A percentile compares a stretch with the other conserved stretches of the same genome.
Conservation (phyloP, 2,797 vertebrate species). For the Vultur gryphus region DNA sequence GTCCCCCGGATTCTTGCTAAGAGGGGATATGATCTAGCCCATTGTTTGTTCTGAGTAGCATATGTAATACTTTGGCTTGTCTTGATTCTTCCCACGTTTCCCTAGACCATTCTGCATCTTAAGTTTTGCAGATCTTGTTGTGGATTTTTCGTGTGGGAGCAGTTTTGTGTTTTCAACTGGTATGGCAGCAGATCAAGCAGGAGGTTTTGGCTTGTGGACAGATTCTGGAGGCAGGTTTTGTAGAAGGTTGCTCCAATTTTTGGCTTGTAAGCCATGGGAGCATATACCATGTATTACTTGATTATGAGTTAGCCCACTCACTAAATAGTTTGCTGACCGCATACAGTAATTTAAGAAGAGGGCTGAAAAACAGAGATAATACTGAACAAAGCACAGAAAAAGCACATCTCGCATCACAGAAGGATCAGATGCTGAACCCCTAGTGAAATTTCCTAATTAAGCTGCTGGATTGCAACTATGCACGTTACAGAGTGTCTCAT, state of each 20-base stretch:
- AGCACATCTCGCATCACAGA: not conserved
- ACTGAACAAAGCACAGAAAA: not conserved
- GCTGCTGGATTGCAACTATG: not conserved
- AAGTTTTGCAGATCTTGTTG: slow-evolving; percentile 50
- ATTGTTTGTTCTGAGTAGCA: slow-evolving; percentile 44
- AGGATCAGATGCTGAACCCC: not conserved
- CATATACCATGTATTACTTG: slow-evolving; percentile 23
- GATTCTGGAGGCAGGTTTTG: slow-evolving; percentile 55
- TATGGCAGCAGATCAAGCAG: slow-evolving; percentile 61
- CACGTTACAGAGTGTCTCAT: not conserved
- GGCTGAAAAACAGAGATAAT: slow-evolving; percentile 18
- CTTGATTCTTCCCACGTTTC: slow-evolving; percentile 58
- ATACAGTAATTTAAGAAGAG: slow-evolving; percentile 14
- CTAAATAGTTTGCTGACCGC: slow-evolving; percentile 45
- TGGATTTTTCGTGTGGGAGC: slow-evolving; percentile 58
- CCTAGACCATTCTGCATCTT: slow-evolving; percentile 21
- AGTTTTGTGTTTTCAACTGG: slow-evolving; percentile 62
- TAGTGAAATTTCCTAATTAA: not conserved
- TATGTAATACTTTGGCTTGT: slow-evolving; percentile 52
- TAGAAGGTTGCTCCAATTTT: slow-evolving; percentile 24
- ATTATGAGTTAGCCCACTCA: slow-evolving; percentile 54
- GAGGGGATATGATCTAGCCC: not conserved
- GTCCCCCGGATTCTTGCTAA: not conserved
- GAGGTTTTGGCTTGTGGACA: slow-evolving; percentile 31
- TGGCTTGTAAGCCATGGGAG: slow-evolving; percentile 44